Percentiles rank a stretch among this genome's conserved stretches.
Conservation (phyloP, 2,888 invertebrate genomes). For the Nectonema munidae region DNA sequence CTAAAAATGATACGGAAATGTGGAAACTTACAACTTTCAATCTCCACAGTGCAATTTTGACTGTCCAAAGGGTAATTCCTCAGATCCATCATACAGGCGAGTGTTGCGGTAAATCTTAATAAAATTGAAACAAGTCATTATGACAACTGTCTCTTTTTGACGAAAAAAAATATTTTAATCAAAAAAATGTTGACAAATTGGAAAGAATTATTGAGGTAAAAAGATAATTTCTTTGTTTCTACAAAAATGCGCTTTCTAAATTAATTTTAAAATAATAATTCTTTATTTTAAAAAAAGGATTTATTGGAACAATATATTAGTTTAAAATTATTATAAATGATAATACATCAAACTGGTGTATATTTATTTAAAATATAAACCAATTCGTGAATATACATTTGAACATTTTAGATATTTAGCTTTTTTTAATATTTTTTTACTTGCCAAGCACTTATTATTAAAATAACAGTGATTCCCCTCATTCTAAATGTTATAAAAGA, state of each 20-base stretch:
- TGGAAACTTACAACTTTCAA: constrained; percentile 94
- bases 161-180: too few relatives aligned
- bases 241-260: neutral
- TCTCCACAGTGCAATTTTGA: constrained; percentile 94
- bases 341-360: too few relatives aligned
- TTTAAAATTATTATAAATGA: too few relatives aligned
- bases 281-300: constrained; percentile 11
- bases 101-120: constrained; percentile 52
- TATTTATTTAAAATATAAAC: too few relatives aligned
- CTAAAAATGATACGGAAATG: too few relatives aligned
- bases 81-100: constrained; percentile 97
- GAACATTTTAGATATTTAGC: too few relatives aligned
- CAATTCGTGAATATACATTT: too few relatives aligned
- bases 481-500: too few relatives aligned
- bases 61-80: constrained; percentile 90
- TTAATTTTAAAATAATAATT: neutral
- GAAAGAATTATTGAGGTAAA: constrained; percentile 1
- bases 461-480: too few relatives aligned
- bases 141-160: neutral
- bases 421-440: too few relatives aligned
- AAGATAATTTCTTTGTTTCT: neutral
- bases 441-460: too few relatives aligned
- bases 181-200: neutral
- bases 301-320: too few relatives aligned
- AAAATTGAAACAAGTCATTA: constrained; percentile 6